Evolutionary conservation across 1,140 invertebrate species (phyloP).

Genomic region (Lerema accius): DNA sequence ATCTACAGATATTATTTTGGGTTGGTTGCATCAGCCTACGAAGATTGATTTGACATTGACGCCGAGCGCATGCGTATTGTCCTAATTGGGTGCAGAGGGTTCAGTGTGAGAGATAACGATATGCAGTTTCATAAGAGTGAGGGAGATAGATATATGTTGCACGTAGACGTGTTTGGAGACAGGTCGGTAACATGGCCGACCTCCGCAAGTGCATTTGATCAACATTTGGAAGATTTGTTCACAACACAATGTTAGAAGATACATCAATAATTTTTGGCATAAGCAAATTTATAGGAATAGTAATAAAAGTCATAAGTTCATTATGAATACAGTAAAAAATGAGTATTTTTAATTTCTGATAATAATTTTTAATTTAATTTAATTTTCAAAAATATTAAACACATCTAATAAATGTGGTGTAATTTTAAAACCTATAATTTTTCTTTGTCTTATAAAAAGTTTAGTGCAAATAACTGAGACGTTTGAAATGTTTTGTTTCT

Average conservation of each 20-base stretch:
- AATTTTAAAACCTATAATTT: no score
- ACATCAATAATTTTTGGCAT: no score
- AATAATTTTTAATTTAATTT: no score
- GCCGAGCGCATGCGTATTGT: conserved; percentile 75
- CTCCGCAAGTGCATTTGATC: conserved; percentile 66
- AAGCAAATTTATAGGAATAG: no score
- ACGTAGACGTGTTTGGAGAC: conserved; percentile 44
- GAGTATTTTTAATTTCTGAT: no score
- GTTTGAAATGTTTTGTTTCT: conserved; percentile 4
- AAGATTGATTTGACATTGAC: conserved; percentile 81
- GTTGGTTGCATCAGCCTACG: conserved; percentile 74
- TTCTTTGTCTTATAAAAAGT: no score
- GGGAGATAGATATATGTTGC: conserved; percentile 49
- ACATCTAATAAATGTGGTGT: no score
- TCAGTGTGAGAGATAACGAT: conserved; percentile 44
- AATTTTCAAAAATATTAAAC: no score
- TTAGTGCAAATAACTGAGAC: conserved; percentile 1
- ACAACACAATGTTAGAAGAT: no score
- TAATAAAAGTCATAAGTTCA: no score
- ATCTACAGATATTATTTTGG: conserved; percentile 50
- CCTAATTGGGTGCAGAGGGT: conserved; percentile 67
- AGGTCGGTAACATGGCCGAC: conserved; percentile 73
- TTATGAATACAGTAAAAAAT: no score
- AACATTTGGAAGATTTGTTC: conserved; percentile 20
- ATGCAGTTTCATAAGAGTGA: conserved; percentile 34